Evolutionary conservation across 2,888 invertebrate species (phyloP).

Genomic region (Seladonia tumulorum): DNA sequence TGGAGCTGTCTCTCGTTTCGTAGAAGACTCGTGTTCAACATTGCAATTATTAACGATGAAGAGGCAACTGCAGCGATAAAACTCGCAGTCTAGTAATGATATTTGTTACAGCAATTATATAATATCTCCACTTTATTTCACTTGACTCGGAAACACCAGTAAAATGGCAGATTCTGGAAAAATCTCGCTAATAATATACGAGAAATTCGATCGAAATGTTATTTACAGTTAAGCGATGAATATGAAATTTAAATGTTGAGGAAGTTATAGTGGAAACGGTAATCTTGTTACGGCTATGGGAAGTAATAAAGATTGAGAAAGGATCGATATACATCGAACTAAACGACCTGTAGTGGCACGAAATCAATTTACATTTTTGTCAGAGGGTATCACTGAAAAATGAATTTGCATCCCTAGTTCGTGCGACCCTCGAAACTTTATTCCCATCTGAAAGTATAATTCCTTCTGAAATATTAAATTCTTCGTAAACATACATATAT

Average conservation of each 20-base stretch:
- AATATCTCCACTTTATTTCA: background rate
- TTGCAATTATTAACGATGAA: too few species aligned
- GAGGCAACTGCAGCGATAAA: too few species aligned
- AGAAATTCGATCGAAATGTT: background rate
- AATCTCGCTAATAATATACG: background rate
- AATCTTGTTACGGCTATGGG: conserved; percentile 37
- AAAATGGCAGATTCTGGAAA: background rate
- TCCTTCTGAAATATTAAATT: conserved; percentile 76
- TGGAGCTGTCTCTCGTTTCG: conserved; percentile 25
- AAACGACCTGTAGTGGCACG: conserved; percentile 63
- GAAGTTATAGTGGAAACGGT: conserved; percentile 51
- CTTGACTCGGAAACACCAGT: background rate
- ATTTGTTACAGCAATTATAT: background rate
- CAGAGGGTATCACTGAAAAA: conserved; percentile 71
- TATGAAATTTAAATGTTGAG: conserved; percentile 41
- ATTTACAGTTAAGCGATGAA: background rate
- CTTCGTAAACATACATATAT: conserved; percentile 71
- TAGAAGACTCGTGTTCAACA: too few species aligned
- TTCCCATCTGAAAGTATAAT: conserved; percentile 78
- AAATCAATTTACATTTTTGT: conserved; percentile 74
- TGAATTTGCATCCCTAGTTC: conserved; percentile 73
- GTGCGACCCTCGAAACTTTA: conserved; percentile 62
- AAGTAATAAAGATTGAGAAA: conserved; percentile 59
- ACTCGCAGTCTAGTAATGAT: too few species aligned
- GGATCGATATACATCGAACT: conserved; percentile 64